These are phyloP conservation scores for Orycteropus afer DNA, from an alignment of 2,113 vertebrate genomes.

Conservation along the genomic window DNA sequence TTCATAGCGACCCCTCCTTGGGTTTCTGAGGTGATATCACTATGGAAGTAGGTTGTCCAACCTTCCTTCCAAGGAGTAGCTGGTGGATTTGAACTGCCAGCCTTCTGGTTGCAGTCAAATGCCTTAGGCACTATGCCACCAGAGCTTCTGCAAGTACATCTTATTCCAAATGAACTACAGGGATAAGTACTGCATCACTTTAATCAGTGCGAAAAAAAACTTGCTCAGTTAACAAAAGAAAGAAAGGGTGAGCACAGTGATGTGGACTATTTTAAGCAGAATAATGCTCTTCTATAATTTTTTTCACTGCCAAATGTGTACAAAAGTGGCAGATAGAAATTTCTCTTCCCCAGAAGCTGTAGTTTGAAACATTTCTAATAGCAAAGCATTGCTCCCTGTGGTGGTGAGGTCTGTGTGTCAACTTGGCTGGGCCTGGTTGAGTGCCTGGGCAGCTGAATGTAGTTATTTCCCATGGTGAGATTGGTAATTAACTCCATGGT, in stretches of 20 bases:
- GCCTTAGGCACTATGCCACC: no score
- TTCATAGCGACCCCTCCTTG: no score
- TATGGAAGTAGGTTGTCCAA: no score
- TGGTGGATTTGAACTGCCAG: no score
- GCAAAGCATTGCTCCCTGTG: not conserved
- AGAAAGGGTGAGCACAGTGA: not conserved
- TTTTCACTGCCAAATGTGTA: not conserved
- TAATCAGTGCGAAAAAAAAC: not conserved
- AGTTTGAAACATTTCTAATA: not conserved
- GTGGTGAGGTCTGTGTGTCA: no score
- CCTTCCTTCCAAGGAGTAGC: no score
- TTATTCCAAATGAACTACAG: not conserved
- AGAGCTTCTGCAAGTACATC: not conserved
- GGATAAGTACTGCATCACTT: not conserved
- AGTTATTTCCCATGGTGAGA: no score
- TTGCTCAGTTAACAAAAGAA: constrained; percentile 1
- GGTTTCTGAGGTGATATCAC: no score
- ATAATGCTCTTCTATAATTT: not conserved
- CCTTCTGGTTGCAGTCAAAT: no score
- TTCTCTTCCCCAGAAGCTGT: not conserved
- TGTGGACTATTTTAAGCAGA: constrained; percentile 1
- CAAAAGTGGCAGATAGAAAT: constrained; percentile 22
- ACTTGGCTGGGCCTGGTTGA: no score
- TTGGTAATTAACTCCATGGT: no score
- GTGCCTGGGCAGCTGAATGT: no score